Evolutionary conservation across 2,888 invertebrate species (phyloP).

Genomic region (Drosophila rellima): DNA sequence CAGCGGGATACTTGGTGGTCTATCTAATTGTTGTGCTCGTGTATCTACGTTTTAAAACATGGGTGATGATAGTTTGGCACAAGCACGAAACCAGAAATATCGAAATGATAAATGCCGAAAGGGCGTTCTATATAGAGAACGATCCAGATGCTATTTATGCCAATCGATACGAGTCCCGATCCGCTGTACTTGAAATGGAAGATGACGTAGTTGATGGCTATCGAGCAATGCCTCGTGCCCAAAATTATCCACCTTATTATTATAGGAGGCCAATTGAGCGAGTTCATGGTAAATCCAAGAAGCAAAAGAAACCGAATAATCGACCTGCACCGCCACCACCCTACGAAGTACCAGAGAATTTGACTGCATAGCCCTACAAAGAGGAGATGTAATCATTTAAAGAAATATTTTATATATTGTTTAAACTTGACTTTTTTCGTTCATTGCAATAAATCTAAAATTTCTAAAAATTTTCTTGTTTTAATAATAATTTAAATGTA

Average conservation of each 20-base stretch:
- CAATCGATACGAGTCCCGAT: background rate
- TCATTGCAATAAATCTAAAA: background rate
- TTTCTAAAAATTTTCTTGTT: too few relatives aligned
- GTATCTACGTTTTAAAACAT: conserved; percentile 1
- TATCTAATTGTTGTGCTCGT: conserved; percentile 22
- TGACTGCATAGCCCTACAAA: background rate
- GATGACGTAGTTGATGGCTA: background rate
- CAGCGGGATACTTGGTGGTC: conserved; percentile 20
- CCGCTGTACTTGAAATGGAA: background rate
- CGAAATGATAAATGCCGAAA: conserved; percentile 3
- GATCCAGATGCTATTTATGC: background rate
- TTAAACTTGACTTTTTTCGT: background rate
- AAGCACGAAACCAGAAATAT: background rate
- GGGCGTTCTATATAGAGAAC: background rate
- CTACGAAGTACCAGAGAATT: conserved; percentile 6
- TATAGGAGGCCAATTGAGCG: background rate
- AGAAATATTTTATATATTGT: background rate
- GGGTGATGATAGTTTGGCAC: conserved; percentile 3
- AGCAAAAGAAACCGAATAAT: too few relatives aligned
- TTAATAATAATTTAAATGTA: background rate
- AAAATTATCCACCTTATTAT: background rate
- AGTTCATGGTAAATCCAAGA: background rate
- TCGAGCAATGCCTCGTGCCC: background rate
- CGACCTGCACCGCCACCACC: conserved; percentile 19
- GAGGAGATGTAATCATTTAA: background rate